These are phyloP conservation scores for Callaeas wilsoni DNA, from an alignment of 2,113 vertebrate genomes.

Conservation along the genomic window DNA sequence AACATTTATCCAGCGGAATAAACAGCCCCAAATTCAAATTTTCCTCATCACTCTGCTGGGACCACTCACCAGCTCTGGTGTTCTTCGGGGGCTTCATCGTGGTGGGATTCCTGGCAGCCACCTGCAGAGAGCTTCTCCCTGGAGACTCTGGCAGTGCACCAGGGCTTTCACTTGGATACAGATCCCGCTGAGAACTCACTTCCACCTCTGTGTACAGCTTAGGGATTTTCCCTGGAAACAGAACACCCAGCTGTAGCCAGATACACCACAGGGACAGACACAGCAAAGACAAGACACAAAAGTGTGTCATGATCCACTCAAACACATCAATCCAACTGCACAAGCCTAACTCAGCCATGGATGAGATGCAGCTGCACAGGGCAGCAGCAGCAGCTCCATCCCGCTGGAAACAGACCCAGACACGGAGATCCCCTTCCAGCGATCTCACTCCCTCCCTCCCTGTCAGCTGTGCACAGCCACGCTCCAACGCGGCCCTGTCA, in stretches of 20 bases:
- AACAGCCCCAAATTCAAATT: conserved; percentile 58
- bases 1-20: neutral
- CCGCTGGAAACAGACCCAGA: neutral
- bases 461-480: neutral
- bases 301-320: accelerated
- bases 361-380: accelerated
- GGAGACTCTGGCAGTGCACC: neutral
- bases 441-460: neutral
- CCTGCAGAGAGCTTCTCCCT: neutral
- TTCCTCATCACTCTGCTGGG: conserved; percentile 42
- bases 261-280: accelerated
- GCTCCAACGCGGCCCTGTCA: accelerated
- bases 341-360: accelerated
- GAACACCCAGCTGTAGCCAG: accelerated
- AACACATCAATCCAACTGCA: neutral
- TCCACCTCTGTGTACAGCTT: conserved; percentile 26
- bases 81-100: neutral
- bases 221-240: neutral
- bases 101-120: neutral
- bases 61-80: neutral
- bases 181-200: neutral
- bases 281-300: neutral
- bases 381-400: neutral
- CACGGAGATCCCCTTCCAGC: neutral
- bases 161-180: neutral